Evolutionary conservation across 2,888 invertebrate genomes (phyloP).

Genomic region (Tortricodes alternella): DNA sequence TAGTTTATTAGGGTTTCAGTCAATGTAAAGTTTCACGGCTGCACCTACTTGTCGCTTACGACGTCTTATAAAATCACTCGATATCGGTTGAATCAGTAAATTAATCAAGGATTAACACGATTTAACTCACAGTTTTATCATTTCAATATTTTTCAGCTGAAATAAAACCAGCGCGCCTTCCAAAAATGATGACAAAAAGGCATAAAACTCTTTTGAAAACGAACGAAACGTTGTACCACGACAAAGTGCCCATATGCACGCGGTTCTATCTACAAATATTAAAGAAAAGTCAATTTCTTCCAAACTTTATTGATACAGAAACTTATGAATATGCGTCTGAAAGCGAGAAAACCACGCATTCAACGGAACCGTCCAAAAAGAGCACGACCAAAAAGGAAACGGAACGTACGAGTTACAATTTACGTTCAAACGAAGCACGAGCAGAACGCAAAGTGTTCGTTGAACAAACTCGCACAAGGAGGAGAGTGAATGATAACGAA

Average conservation of each 20-base stretch:
- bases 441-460: constrained; percentile 61
- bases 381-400: constrained; percentile 47
- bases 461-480: constrained; percentile 48
- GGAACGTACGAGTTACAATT: constrained; percentile 62
- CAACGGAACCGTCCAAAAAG: constrained; percentile 47
- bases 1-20: neutral
- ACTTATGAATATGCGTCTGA: constrained; percentile 72
- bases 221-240: constrained; percentile 70
- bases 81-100: neutral
- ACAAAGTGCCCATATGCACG: constrained; percentile 73
- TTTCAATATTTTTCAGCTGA: constrained; percentile 47
- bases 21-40: neutral
- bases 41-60: constrained; percentile 1
- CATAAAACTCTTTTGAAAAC: constrained; percentile 62
- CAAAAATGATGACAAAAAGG: constrained; percentile 54
- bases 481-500: constrained; percentile 31
- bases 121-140: neutral
- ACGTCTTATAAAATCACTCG: neutral
- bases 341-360: constrained; percentile 55
- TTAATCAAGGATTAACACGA: neutral
- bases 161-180: constrained; percentile 43
- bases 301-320: constrained; percentile 60
- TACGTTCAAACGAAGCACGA: constrained; percentile 64
- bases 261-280: constrained; percentile 71
- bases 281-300: constrained; percentile 68